These are phyloP conservation scores for Mohoua ochrocephala DNA, from an alignment of 2,113 vertebrate genomes.

Conservation along the genomic window DNA sequence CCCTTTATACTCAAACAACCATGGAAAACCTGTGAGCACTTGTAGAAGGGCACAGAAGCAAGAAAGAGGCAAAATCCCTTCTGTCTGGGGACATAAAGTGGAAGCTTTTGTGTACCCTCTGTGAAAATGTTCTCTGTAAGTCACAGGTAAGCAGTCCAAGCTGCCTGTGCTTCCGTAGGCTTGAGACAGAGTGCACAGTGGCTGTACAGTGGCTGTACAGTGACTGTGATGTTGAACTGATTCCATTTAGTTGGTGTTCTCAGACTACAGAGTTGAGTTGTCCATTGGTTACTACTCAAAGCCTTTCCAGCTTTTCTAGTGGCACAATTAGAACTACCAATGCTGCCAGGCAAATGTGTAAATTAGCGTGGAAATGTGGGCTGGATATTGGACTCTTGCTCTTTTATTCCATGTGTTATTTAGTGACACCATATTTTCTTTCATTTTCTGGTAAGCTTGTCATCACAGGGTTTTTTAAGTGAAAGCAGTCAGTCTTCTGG, in stretches of 20 bases:
- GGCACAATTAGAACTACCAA: not conserved
- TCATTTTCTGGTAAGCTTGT: not conserved
- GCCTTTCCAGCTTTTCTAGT: not conserved
- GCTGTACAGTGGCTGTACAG: not conserved
- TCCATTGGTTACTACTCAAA: not conserved
- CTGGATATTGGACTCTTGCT: not conserved
- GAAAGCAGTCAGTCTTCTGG: not conserved
- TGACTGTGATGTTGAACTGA: not conserved
- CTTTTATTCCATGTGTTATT: not conserved
- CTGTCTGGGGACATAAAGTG: not conserved
- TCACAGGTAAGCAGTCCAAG: not conserved
- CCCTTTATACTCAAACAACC: not conserved
- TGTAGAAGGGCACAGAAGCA: not conserved
- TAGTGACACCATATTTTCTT: not conserved
- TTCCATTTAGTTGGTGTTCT: not conserved
- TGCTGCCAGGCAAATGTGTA: not conserved
- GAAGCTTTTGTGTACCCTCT: not conserved
- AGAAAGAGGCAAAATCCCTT: not conserved
- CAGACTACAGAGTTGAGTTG: accelerated
- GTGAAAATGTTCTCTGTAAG: not conserved
- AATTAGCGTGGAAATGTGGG: not conserved
- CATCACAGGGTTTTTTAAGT: not conserved
- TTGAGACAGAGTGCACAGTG: not conserved
- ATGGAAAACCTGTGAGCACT: not conserved
- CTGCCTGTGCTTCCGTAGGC: not conserved